Percentiles rank a stretch among this genome's conserved stretches.
Conservation (phyloP, 1,140 invertebrate species). For the Adoxophyes honmai region DNA sequence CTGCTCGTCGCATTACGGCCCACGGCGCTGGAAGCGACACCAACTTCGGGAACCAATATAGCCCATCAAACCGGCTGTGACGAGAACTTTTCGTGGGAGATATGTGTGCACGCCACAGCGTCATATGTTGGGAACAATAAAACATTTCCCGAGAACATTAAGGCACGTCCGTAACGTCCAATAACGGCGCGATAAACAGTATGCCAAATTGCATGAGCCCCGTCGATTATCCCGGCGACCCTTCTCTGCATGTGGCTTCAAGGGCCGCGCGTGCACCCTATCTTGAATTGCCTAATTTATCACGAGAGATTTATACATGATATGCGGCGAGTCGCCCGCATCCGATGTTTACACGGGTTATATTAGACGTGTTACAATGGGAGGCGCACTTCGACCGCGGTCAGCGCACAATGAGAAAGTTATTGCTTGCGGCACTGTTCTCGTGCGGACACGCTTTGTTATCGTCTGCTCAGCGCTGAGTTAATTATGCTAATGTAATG, state of each 20-base stretch:
- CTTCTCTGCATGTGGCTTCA: slow-evolving; percentile 27
- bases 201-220: slow-evolving; percentile 31
- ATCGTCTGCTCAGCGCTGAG: neutral
- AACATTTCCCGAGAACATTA: neutral
- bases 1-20: slow-evolving; percentile 16
- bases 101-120: neutral
- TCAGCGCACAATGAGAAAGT: slow-evolving; percentile 9
- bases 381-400: slow-evolving; percentile 1
- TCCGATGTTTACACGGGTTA: slow-evolving; percentile 14
- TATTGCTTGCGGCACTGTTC: neutral
- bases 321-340: slow-evolving; percentile 34
- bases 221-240: slow-evolving; percentile 32
- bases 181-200: slow-evolving; percentile 20
- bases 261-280: slow-evolving; percentile 37
- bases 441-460: slow-evolving; percentile 4
- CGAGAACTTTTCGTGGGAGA: neutral
- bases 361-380: slow-evolving; percentile 1
- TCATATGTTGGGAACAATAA: slow-evolving; percentile 8
- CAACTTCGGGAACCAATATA: slow-evolving; percentile 1
- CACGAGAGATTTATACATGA: slow-evolving; percentile 46
- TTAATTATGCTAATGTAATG: slow-evolving; percentile 11
- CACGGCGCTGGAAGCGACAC: slow-evolving; percentile 1
- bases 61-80: slow-evolving; percentile 13
- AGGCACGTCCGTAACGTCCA: slow-evolving; percentile 5
- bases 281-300: slow-evolving; percentile 56